Percentiles rank a stretch among this genome's conserved stretches.
Conservation (phyloP, 2,797 vertebrate species). For the Bryconaethiops microstoma region DNA sequence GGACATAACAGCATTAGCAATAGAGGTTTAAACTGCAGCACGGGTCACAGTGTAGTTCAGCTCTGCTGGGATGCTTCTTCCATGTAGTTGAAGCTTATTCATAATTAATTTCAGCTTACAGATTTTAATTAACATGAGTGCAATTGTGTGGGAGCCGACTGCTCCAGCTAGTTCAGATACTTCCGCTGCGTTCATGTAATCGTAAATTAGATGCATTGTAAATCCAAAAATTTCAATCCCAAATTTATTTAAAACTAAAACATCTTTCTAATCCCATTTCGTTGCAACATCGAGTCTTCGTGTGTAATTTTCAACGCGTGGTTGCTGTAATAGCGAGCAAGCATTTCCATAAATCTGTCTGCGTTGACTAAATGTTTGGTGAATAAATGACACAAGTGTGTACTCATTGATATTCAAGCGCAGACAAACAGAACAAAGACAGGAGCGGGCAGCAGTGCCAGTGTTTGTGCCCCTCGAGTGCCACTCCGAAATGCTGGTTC, state of each 20-base stretch:
- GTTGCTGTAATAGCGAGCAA: slow-evolving; percentile 30
- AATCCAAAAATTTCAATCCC: slow-evolving; percentile 25
- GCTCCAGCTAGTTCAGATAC: neutral
- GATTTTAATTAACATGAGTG: slow-evolving; percentile 30
- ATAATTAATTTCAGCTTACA: slow-evolving; percentile 25
- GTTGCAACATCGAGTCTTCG: slow-evolving; percentile 26
- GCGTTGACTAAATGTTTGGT: slow-evolving; percentile 59
- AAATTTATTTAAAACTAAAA: slow-evolving; percentile 44
- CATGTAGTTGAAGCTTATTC: slow-evolving; percentile 2
- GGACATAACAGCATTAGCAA: slow-evolving; percentile 12
- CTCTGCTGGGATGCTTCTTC: neutral
- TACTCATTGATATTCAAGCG: slow-evolving; percentile 59
- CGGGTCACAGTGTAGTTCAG: slow-evolving; percentile 20
- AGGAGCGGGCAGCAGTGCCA: slow-evolving; percentile 59
- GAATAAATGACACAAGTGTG: slow-evolving; percentile 60
- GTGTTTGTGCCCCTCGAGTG: slow-evolving; percentile 63
- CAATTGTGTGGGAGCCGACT: slow-evolving; percentile 16
- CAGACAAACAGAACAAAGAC: slow-evolving; percentile 62
- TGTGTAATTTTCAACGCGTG: slow-evolving; percentile 30
- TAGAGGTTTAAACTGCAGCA: slow-evolving; percentile 25
- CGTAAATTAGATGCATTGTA: slow-evolving; percentile 6
- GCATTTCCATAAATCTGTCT: slow-evolving; percentile 58
- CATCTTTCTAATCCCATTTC: slow-evolving; percentile 47
- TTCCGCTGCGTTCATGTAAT: slow-evolving; percentile 4
- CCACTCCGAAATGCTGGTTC: slow-evolving; percentile 62